Percentiles rank a stretch among this genome's conserved stretches.
phyloP scores from a whole-genome alignment of 2,113 vertebrate genomes.

The Phrynocephalus versicolor region DNA sequence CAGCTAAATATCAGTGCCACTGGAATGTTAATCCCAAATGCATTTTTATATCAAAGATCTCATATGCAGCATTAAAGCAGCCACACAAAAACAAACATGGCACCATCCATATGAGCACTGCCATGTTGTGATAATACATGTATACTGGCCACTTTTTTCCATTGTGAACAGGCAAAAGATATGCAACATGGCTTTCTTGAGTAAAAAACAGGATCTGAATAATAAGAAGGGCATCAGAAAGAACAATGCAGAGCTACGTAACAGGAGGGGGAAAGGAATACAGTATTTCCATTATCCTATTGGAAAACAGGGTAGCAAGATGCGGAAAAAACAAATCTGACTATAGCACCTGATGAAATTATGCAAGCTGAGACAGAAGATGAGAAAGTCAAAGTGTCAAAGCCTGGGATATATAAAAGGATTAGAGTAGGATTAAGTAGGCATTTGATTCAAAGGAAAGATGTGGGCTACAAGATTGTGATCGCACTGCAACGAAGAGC shows the following conservation, averaged over 20 bases:
- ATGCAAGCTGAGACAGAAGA: neutral
- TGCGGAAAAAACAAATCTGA: neutral
- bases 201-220: neutral
- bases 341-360: neutral
- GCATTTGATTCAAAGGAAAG: conserved; percentile 15
- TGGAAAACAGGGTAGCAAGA: neutral
- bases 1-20: neutral
- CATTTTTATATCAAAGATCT: neutral
- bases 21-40: neutral
- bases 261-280: neutral
- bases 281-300: neutral
- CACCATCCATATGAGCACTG: neutral
- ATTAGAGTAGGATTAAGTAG: conserved; percentile 17
- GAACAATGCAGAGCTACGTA: neutral
- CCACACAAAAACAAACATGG: neutral
- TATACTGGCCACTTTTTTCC: neutral
- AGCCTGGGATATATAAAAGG: conserved; percentile 1
- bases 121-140: neutral
- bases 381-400: conserved; percentile 8
- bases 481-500: neutral
- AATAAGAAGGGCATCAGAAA: neutral
- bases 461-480: neutral
- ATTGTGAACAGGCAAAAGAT: neutral
- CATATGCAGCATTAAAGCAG: neutral
- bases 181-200: neutral